A percentile compares a stretch with the other conserved stretches of the same genome.
Evolutionary conservation across 2,888 invertebrate species (phyloP).

Genomic region (Cantharis nigra): DNA sequence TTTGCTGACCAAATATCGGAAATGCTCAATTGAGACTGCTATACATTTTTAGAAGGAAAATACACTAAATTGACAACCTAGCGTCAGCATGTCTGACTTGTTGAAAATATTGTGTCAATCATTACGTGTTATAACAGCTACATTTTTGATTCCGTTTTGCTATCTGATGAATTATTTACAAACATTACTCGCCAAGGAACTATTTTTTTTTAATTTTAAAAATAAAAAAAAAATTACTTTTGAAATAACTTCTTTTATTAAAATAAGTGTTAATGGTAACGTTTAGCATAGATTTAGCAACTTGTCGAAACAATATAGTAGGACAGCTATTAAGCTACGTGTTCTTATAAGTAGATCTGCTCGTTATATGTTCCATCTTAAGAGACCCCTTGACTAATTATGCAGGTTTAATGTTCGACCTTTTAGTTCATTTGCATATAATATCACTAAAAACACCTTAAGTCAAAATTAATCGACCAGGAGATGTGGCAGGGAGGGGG

Average conservation of each 20-base stretch:
- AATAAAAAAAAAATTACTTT: neutral
- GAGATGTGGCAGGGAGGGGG: constrained; percentile 2
- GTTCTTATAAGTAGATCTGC: constrained; percentile 31
- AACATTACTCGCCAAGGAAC: constrained; percentile 7
- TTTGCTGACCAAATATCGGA: constrained; percentile 34
- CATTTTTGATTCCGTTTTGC: constrained; percentile 10
- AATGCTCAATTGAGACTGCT: constrained; percentile 40
- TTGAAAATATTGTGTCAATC: constrained; percentile 8
- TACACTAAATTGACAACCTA: constrained; percentile 30
- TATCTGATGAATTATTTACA: constrained; percentile 21
- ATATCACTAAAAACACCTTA: constrained; percentile 29
- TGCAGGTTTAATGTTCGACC: constrained; percentile 39
- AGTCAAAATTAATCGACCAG: constrained; percentile 30
- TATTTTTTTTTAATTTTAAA: too few species aligned
- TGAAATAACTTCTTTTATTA: neutral
- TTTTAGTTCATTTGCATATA: constrained; percentile 34
- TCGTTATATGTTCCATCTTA: constrained; percentile 35
- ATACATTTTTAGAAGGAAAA: constrained; percentile 39
- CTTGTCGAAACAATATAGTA: constrained; percentile 13
- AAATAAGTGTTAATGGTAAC: neutral
- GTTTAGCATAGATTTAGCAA: neutral
- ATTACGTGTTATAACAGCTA: constrained; percentile 12
- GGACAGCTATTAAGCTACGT: constrained; percentile 27
- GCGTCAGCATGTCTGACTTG: constrained; percentile 25
- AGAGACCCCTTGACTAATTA: constrained; percentile 37